Percentiles rank a stretch among this genome's conserved stretches.
phyloP scores from a whole-genome alignment of 2,113 vertebrate species.

The Cyanoramphus novaezelandiae region DNA sequence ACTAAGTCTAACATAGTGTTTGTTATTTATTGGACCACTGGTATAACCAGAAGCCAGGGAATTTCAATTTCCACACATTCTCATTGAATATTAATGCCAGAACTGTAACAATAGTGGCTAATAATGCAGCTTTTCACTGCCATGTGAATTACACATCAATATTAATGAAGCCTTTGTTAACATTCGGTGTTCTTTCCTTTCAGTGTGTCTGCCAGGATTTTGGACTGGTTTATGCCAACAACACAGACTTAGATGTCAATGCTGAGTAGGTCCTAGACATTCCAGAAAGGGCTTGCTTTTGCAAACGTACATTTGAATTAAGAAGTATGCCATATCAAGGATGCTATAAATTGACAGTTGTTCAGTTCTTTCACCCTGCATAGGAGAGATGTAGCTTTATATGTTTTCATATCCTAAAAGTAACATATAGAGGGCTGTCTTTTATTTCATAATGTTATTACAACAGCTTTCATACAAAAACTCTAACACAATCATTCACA shows the following conservation, averaged over 20 bases:
- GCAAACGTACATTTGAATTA: slow-evolving; percentile 34
- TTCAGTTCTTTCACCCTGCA: not conserved
- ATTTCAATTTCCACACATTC: slow-evolving; percentile 38
- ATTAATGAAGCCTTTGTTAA: slow-evolving; percentile 74
- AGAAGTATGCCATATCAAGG: not conserved
- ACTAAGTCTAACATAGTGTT: not conserved
- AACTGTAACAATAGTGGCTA: slow-evolving; percentile 64
- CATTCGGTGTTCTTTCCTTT: slow-evolving; percentile 32
- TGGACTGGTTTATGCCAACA: slow-evolving; percentile 48
- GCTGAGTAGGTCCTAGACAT: slow-evolving; percentile 9
- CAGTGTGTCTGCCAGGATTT: slow-evolving; percentile 51
- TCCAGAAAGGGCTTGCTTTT: slow-evolving; percentile 32
- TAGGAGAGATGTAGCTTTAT: slow-evolving; percentile 17
- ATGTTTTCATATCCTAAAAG: not conserved
- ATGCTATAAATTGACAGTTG: not conserved
- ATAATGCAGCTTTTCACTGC: slow-evolving; percentile 61
- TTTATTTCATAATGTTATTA: slow-evolving; percentile 55
- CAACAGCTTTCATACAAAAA: not conserved
- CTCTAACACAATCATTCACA: not conserved
- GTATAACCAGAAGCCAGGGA: slow-evolving; percentile 44
- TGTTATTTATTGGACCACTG: slow-evolving; percentile 22
- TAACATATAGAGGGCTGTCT: not conserved
- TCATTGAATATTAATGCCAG: slow-evolving; percentile 69
- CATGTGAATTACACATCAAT: slow-evolving; percentile 70
- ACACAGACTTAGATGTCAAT: slow-evolving; percentile 35